phyloP scores from a whole-genome alignment of 2,888 invertebrate genomes.

The Liopterus haemorrhoidalis region DNA sequence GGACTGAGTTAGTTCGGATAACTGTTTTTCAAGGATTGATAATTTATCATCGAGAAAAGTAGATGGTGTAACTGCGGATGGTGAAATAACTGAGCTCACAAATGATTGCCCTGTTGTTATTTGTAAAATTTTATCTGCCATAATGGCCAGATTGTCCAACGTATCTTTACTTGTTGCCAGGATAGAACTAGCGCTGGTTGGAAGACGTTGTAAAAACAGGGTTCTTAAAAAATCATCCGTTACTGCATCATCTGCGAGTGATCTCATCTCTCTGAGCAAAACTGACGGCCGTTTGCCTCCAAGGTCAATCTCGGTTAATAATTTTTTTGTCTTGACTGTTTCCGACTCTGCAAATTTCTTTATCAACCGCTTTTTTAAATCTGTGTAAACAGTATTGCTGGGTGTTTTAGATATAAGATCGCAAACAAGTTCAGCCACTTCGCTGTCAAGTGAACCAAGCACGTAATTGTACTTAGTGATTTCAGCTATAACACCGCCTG shows the following conservation, averaged over 20 bases:
- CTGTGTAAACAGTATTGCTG: slow-evolving; percentile 21
- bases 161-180: slow-evolving; percentile 27
- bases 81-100: too few species aligned
- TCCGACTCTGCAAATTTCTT: slow-evolving; percentile 31
- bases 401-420: slow-evolving; percentile 31
- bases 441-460: slow-evolving; percentile 32
- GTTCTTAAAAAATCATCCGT: slow-evolving; percentile 30
- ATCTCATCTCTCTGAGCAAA: slow-evolving; percentile 31
- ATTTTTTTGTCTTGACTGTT: slow-evolving; percentile 27
- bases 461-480: slow-evolving; percentile 31
- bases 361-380: slow-evolving; percentile 29
- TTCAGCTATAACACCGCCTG: slow-evolving; percentile 26
- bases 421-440: slow-evolving; percentile 30
- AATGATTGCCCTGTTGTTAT: too few species aligned
- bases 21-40: too few species aligned
- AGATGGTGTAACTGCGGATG: too few species aligned
- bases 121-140: slow-evolving; percentile 23
- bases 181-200: slow-evolving; percentile 25
- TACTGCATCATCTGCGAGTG: slow-evolving; percentile 28
- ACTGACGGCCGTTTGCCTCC: slow-evolving; percentile 33
- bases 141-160: slow-evolving; percentile 13
- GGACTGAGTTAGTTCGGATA: too few species aligned
- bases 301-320: slow-evolving; percentile 29
- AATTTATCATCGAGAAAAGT: too few species aligned
- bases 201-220: slow-evolving; percentile 32